These are phyloP conservation scores for Eolophus roseicapilla DNA, from an alignment of 2,113 vertebrate species.

Conservation along the genomic window DNA sequence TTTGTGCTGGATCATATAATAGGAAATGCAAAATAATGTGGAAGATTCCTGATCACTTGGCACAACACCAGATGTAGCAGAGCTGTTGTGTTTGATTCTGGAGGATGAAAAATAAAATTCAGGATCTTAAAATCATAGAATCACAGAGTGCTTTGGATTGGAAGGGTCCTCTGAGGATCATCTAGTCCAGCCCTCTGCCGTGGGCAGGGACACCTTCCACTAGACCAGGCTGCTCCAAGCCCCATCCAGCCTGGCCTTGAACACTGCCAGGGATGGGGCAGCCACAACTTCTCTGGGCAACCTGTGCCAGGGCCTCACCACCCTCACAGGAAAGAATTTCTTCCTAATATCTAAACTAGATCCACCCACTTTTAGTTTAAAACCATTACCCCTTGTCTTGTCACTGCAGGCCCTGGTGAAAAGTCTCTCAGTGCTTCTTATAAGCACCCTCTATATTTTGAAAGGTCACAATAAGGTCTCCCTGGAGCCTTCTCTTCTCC, in stretches of 20 bases:
- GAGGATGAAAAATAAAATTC: neutral
- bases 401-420: neutral
- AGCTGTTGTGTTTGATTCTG: neutral
- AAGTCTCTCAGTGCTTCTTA: neutral
- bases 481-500: neutral
- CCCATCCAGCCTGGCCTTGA: neutral
- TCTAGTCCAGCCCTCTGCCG: neutral
- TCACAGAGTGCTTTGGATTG: neutral
- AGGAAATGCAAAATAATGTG: neutral
- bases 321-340: neutral
- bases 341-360: neutral
- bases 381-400: neutral
- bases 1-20: neutral
- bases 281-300: neutral
- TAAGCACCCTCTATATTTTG: neutral
- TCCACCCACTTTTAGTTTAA: neutral
- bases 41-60: neutral
- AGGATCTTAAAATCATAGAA: neutral
- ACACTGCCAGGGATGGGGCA: neutral
- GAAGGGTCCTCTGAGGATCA: neutral
- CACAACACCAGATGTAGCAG: neutral
- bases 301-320: neutral
- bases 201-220: neutral
- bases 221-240: neutral
- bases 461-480: neutral